Evolutionary conservation across 2,888 invertebrate species (phyloP), one percentile per base, ranked within the genome.

Genomic region (Harmothoe impar): DNA sequence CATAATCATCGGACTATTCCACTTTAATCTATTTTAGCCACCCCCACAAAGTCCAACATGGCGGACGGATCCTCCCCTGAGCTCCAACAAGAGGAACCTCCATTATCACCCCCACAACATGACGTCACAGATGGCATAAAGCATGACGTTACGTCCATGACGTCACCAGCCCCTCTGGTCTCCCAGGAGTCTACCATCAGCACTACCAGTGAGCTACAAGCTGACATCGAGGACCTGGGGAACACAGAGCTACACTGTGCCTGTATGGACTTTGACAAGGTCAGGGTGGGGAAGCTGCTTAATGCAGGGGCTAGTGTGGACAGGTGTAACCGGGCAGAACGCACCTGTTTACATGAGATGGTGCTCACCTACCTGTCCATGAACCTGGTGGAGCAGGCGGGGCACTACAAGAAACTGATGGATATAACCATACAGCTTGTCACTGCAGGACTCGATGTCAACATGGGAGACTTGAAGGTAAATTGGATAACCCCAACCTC

Each of bases 331-430:
- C 51, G 20, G 25, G 12, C 29, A 0, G 62, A 89, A n/a, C 89
- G 89, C 15, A 33, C 62, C 15, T 62, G 68, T 68, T n/a, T 89
- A 20, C 89, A 89, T n/a, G 89, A 89, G n/a, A 62, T 89, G 89
- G 68, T 89, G 31, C 43, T 89, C 5, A 33, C 54, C 56, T 89
- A 89, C n/a, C 35, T 89, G 31, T 62, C 68, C 17, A 31, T 89
- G 31, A 31, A 43, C 43, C 15, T 43, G 33, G 33, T 89, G 17
- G 89, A 89, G 0, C 89, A 89, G 72, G 89, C 89, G 0, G 68
- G 25, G 0, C 31, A 23, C 0, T 68, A 89, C n/a, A 89, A 68
- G 43, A 89, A 23, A 23, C 43, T 89, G 17, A 89, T 68, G 62
- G 89, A 89, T 68, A 89, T 89, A 15, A 43, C 62, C 10, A 15